Evolutionary conservation across 2,113 vertebrate species (phyloP), one percentile per base, ranked within the genome.

Genomic region (Amia ocellicauda): DNA sequence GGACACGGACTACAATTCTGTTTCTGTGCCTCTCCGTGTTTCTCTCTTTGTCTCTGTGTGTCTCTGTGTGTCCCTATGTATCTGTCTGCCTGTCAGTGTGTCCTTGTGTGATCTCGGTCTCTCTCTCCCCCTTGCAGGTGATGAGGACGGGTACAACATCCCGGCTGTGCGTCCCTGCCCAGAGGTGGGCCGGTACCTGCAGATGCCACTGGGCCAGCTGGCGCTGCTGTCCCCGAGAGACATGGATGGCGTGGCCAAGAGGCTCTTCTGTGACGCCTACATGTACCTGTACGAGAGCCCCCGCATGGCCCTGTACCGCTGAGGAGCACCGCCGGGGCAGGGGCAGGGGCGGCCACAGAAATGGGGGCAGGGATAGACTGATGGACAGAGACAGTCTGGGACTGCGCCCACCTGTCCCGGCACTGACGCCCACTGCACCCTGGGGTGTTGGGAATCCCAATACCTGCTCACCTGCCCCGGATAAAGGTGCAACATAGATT

Each of bases 201-300:
- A 87, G 4, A 85, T 90, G 85, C 83, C 91, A 0, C 64, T 87
- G 9, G 79, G 78, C 0, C 77, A 77, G 27, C 79, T 96, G 68
- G 89, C 90, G 58, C 78, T 69, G 76, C 80, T 92, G 69, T 84
- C 74, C 11, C 93, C 93, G 2, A 86, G 94, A 8, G 91, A 93
- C 64, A 95, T 96, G 93, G 89, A 86, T 0, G 92, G 93, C 0
- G 92, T 94, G 53, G 91, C 92, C 72, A 96, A 94, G 14, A 89
- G 94, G 19, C 93, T 95, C 54, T 92, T 94, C 73, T 96, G 94
- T 0, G 94, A 96, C 0, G 94, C 93, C 73, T 96, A 94, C 82
- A 94, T 96, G 90, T 96, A 92, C 78, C 83, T 96, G 73, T 96
- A 95, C 67, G 90, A 93, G 78, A 94, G 86, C 79, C 81, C 73